Percentiles rank a stretch among this genome's conserved stretches.
phyloP scores from a whole-genome alignment of 2,797 vertebrate genomes.

The Brachyrhaphis roseni region DNA sequence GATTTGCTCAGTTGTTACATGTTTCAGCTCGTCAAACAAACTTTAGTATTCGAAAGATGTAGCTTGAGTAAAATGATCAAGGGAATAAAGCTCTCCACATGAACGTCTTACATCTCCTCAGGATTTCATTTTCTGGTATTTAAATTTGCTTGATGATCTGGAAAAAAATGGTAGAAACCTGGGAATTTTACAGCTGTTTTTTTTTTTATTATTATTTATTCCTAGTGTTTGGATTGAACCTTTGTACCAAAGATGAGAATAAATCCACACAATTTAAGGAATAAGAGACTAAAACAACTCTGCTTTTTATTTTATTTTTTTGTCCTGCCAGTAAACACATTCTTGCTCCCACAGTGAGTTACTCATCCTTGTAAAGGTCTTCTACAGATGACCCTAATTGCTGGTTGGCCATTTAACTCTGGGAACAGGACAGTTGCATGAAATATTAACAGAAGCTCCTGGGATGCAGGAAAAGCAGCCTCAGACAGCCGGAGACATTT shows the following conservation, averaged over 20 bases:
- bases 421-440: constrained; percentile 50
- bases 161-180: background rate
- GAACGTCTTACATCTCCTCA: background rate
- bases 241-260: background rate
- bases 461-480: constrained; percentile 53
- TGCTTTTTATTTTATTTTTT: background rate
- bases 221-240: background rate
- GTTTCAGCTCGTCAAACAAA: background rate
- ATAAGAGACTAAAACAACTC: background rate
- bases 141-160: background rate
- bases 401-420: constrained; percentile 54
- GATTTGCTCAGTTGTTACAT: background rate
- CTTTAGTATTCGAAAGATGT: background rate
- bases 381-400: constrained; percentile 60
- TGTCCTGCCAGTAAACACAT: constrained; percentile 41
- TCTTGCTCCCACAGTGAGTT: constrained; percentile 32
- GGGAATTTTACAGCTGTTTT: constrained; percentile 20
- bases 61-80: background rate
- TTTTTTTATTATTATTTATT: too few relatives aligned
- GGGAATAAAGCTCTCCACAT: background rate
- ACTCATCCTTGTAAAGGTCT: constrained; percentile 29
- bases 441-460: constrained; percentile 73
- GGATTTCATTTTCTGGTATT: background rate
- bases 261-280: constrained; percentile 4
- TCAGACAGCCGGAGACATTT: constrained; percentile 77